phyloP scores from a whole-genome alignment of 35 echinoderm and acorn worm species.

The Apostichopus japonicus region DNA sequence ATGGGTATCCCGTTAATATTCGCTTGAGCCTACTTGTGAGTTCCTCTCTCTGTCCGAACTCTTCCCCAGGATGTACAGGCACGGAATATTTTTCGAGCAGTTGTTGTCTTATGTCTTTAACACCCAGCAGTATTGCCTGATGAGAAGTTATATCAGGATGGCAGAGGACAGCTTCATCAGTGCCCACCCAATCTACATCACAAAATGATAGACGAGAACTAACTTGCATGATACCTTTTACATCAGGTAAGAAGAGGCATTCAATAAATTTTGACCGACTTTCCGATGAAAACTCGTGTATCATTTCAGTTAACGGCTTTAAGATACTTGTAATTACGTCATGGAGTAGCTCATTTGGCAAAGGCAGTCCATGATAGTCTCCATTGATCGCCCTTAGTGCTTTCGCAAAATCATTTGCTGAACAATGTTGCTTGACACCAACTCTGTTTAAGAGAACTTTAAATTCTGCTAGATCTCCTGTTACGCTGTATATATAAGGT shows the following conservation, averaged over 20 bases:
- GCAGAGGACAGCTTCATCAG: constrained; percentile 24
- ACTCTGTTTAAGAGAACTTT: background rate
- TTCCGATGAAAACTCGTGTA: background rate
- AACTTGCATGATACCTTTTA: background rate
- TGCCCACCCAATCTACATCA: constrained; percentile 73
- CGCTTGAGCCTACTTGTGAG: constrained; percentile 80
- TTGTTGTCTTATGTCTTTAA: constrained; percentile 60
- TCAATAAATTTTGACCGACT: background rate
- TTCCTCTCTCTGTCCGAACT: constrained; percentile 89
- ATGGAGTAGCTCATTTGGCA: constrained; percentile 21
- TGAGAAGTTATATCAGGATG: constrained; percentile 33
- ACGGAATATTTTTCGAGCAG: constrained; percentile 52
- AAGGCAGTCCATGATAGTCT: background rate
- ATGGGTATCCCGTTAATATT: constrained; percentile 76
- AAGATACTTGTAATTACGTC: constrained; percentile 14
- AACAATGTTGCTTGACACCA: background rate
- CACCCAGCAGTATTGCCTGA: constrained; percentile 43
- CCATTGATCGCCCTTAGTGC: background rate
- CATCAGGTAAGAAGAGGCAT: constrained; percentile 61
- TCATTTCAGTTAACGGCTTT: constrained; percentile 22
- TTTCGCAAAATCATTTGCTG: background rate
- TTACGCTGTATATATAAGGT: constrained; percentile 23
- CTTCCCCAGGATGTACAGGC: background rate
- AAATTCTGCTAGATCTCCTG: background rate
- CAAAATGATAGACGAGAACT: constrained; percentile 50